Conservation (phyloP, 2,888 invertebrate species). For the Ecliptopera silaceata region DNA sequence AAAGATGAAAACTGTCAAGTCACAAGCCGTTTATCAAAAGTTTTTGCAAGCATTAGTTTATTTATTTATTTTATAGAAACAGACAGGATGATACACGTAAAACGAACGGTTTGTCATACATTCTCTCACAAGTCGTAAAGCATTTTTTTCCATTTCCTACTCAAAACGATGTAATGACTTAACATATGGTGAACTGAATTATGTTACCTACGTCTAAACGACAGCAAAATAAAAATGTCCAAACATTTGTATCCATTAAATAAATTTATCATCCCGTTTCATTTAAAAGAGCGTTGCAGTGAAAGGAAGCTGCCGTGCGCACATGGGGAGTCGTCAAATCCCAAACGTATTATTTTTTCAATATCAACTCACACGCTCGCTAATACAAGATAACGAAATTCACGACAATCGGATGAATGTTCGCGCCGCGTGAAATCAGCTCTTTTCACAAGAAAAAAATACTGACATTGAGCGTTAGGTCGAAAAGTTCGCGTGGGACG, state of each 20-base stretch:
- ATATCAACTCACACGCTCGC: constrained; percentile 71
- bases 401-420: constrained; percentile 79
- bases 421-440: constrained; percentile 81
- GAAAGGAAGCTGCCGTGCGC: constrained; percentile 79
- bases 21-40: constrained; percentile 55
- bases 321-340: constrained; percentile 80
- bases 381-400: constrained; percentile 80
- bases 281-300: constrained; percentile 67
- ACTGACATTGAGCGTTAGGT: constrained; percentile 55
- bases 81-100: constrained; percentile 57
- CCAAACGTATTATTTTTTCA: constrained; percentile 82
- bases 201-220: constrained; percentile 80
- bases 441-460: constrained; percentile 72
- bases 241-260: constrained; percentile 83
- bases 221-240: constrained; percentile 82
- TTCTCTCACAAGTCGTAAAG: constrained; percentile 76
- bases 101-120: constrained; percentile 68
- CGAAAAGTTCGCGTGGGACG: constrained; percentile 60
- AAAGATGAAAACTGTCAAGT: constrained; percentile 36
- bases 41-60: constrained; percentile 51
- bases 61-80: constrained; percentile 55
- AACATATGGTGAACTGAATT: constrained; percentile 82
- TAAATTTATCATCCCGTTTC: constrained; percentile 81
- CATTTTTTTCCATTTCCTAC: constrained; percentile 80
- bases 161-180: constrained; percentile 69